A percentile compares a stretch with the other conserved stretches of the same genome.
phyloP scores from a whole-genome alignment of 2,113 vertebrate genomes.

The Penelope pileata region DNA sequence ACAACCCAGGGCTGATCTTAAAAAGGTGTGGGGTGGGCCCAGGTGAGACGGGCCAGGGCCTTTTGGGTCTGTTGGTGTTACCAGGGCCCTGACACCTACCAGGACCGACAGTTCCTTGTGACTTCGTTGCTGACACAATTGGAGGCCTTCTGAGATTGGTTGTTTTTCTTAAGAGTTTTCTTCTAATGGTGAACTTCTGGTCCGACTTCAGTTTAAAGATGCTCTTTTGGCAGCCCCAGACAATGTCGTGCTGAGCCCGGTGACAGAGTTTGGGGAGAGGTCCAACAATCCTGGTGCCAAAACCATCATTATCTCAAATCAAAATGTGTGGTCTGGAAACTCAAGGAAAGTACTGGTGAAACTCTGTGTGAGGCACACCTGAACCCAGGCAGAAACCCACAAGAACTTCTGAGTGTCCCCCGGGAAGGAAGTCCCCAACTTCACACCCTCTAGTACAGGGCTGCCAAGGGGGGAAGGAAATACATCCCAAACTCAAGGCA shows the following conservation, averaged over 20 bases:
- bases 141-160: not conserved
- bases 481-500: rapidly evolving
- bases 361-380: not conserved
- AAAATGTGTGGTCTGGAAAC: not conserved
- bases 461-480: rapidly evolving
- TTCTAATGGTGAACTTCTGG: not conserved
- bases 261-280: not conserved
- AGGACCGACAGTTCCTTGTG: not conserved
- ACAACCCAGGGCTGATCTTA: not conserved
- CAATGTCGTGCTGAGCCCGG: not conserved
- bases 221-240: not conserved
- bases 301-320: not conserved
- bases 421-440: not conserved
- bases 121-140: not conserved
- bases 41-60: not conserved
- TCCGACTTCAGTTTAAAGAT: not conserved
- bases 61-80: not conserved
- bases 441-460: rapidly evolving
- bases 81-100: not conserved
- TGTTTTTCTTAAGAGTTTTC: not conserved
- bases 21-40: not conserved
- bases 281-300: not conserved
- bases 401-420: not conserved
- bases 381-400: not conserved
- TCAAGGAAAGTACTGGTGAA: not conserved